Evolutionary conservation across 2,797 vertebrate genomes (phyloP).

Genomic region (Cygnus olor): DNA sequence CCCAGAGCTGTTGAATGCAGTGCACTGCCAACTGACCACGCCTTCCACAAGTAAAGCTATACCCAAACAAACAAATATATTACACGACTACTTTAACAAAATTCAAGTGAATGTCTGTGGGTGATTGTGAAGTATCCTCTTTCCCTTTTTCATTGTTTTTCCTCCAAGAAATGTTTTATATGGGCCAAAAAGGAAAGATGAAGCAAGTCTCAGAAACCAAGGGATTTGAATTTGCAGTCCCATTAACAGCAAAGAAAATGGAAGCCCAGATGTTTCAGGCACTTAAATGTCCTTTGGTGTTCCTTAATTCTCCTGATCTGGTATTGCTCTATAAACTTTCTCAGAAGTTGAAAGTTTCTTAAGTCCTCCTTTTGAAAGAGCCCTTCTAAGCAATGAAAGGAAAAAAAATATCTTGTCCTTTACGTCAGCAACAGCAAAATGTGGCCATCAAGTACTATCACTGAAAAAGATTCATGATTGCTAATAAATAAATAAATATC

Average conservation of each 20-base stretch:
- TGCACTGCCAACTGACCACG: not conserved
- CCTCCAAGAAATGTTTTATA: not conserved
- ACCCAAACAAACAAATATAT: not conserved
- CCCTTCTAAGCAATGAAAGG: not conserved
- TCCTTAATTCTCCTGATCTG: not conserved
- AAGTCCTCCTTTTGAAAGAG: not conserved
- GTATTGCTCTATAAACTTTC: not conserved
- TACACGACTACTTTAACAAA: not conserved
- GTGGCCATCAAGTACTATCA: not conserved
- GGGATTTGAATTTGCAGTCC: not conserved
- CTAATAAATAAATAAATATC: not conserved
- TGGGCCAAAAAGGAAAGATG: not conserved
- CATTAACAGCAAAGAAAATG: not conserved
- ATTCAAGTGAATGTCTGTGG: not conserved
- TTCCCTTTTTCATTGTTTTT: not conserved
- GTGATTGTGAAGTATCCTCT: not conserved
- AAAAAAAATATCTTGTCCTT: not conserved
- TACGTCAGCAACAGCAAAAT: not conserved
- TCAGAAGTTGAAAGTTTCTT: slow-evolving; percentile 11
- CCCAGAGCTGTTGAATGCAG: not conserved
- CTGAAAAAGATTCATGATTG: not conserved
- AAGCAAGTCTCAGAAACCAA: not conserved
- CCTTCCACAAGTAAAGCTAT: not conserved
- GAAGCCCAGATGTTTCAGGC: not conserved
- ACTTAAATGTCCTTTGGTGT: not conserved